Base-by-base conservation (phyloP, 2,113 vertebrate genomes). In the Regulus satrapa region DNA sequence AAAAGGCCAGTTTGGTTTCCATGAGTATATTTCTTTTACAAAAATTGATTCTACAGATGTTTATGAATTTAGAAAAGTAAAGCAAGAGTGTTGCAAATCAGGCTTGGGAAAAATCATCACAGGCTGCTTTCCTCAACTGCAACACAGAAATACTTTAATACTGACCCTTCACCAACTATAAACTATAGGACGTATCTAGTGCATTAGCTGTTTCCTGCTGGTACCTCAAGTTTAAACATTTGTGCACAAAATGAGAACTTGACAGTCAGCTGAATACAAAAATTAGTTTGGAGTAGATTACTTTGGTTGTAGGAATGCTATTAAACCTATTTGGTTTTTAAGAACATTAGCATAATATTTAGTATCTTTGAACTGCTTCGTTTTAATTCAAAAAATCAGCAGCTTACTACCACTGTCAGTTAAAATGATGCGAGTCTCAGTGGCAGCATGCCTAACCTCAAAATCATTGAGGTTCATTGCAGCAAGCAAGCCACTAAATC, bases 311-410 rank as follows among this genome's bases (percentile, higher is more conserved):
- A 81, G 24, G 19, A 85, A 93, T 0, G 3, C 32, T 68, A 94
- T 43, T 89, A 59, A 66, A 69, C 17, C 16, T 67, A 79, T 63
- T 63, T 88, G 28, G 12, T 34, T 40, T 84, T 89, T 87, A 91
- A 45, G 66, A 83, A 84, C 21, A 87, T 92, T 87, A 88, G 73
- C 55, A 76, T 69, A 94, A 77, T 51, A 68, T 63, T 77, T 78
- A 81, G 74, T 86, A 85, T 38, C 63, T 75, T 62, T 25, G 45
- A 92, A 24, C 12, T 54, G 45, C 38, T 77, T 88, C 92, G 81
- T 95, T 97, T 95, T 94, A 90, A 96, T 92, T 79, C 85, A 92
- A 86, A 95, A 85, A 85, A 89, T 88, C 82, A 91, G 92, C 95
- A 92, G 66, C 76, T 92, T 74, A 94, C 94, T 95, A 96, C 80